Base-by-base conservation (phyloP, 2,888 invertebrate species). In the Criorhina ranunculi region DNA sequence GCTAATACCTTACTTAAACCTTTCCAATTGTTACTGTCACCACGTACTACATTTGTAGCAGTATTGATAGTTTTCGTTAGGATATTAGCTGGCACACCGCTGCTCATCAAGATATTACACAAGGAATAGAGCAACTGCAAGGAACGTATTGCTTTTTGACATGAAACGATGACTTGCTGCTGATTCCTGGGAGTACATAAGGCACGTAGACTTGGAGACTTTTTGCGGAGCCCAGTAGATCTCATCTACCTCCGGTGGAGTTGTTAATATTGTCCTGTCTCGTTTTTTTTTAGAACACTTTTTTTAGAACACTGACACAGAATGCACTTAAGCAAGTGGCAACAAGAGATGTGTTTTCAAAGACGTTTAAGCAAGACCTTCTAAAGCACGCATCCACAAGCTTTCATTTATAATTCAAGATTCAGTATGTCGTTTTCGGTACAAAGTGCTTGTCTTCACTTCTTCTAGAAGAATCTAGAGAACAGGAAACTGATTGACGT, bases 41-140 rank as follows among this genome's bases (percentile, higher is more conserved):
- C 99, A 4, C 92, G 90, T 55, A 99, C 97, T 0, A 97, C 96
- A 93, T 99, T 99, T 0, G 96, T 97, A 0, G 99, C 98, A 0
- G 98, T 96, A 89, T 96, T 98, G 86, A 99, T 99, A 0, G 98
- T 98, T 93, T 99, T 99, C 0, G 98, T 98, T 53, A 99, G 93
- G 59, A 99, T 97, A 90, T 99, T 98, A 0, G 98, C 98, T 0
- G 99, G 99, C 0, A 99, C 98, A 0, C 99, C 99, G 90, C 96
- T 97, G 0, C 98, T 97, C 97, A 99, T 98, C 49, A 99, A 92
- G 86, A 99, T 97, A 87, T 95, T 95, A 89, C 98, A 98, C 9
- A 99, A 92, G 2, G 95, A 94, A 89, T 96, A 95, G 19, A 98
- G 92, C 57, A 98, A 92, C 4, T 97, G 97, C 44, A 96, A 96